phyloP scores from a whole-genome alignment of 2,888 invertebrate species.

The Lycocerus yunnanus region DNA sequence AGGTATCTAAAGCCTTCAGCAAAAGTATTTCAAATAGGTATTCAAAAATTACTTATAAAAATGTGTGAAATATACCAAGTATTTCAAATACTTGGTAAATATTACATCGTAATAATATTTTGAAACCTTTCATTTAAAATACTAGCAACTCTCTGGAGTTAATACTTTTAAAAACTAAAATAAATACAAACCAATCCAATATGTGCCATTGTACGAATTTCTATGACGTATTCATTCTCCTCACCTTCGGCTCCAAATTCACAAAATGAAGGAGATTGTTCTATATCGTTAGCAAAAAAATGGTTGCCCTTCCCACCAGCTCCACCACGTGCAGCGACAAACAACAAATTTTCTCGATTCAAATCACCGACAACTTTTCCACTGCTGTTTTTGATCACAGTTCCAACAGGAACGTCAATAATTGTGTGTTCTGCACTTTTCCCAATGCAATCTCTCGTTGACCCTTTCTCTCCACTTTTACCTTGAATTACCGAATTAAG shows the following conservation, averaged over 20 bases:
- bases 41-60: too few relatives aligned
- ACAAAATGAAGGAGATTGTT: conserved; percentile 81
- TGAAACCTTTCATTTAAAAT: too few relatives aligned
- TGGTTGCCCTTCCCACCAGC: conserved; percentile 95
- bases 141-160: too few relatives aligned
- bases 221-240: conserved; percentile 70
- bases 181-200: conserved; percentile 73
- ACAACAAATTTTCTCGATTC: conserved; percentile 70
- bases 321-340: conserved; percentile 93
- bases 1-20: too few relatives aligned
- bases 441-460: conserved; percentile 78
- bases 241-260: conserved; percentile 91
- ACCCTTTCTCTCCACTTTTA: conserved; percentile 73
- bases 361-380: conserved; percentile 73
- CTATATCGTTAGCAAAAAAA: conserved; percentile 81
- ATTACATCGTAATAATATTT: too few relatives aligned
- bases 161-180: conserved; percentile 4
- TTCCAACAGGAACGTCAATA: conserved; percentile 82
- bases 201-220: conserved; percentile 92
- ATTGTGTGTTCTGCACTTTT: conserved; percentile 75
- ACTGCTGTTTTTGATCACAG: conserved; percentile 64
- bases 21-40: too few relatives aligned
- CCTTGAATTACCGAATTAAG: conserved; percentile 66
- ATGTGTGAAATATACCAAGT: too few relatives aligned
- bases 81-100: too few relatives aligned